These are phyloP conservation scores for Seira ritae DNA, from an alignment of 2,888 invertebrate species.

Conservation along the genomic window DNA sequence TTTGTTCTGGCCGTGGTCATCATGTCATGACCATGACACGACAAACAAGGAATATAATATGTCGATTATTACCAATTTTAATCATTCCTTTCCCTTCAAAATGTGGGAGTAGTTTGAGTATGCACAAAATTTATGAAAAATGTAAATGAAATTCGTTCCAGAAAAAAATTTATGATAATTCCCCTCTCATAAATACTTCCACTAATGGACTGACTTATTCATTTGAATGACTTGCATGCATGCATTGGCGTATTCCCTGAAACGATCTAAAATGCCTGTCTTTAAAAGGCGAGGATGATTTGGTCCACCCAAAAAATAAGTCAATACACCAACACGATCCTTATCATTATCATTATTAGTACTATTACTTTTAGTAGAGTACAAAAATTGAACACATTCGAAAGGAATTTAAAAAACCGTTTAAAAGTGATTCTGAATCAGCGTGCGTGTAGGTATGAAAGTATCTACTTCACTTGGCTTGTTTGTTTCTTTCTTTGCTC, in stretches of 20 bases:
- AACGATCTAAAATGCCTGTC: background rate
- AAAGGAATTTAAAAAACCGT: too few relatives aligned
- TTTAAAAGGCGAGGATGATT: background rate
- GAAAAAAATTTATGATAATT: slow-evolving; percentile 25
- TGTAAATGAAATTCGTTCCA: slow-evolving; percentile 1
- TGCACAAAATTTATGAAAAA: too few relatives aligned
- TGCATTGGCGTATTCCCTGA: background rate
- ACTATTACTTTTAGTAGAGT: too few relatives aligned
- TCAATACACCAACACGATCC: background rate
- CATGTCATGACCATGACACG: too few relatives aligned
- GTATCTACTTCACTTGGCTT: background rate
- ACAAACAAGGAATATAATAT: too few relatives aligned
- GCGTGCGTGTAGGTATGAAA: too few relatives aligned
- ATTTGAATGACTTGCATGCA: background rate
- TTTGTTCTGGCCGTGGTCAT: too few relatives aligned
- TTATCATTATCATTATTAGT: background rate
- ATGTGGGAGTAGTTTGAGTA: background rate
- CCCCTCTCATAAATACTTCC: slow-evolving; percentile 34
- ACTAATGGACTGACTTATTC: background rate
- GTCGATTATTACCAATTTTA: too few relatives aligned
- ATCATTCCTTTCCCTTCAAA: background rate
- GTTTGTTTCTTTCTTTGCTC: background rate
- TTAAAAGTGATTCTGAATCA: too few relatives aligned
- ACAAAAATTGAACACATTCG: too few relatives aligned
- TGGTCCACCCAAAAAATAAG: background rate